Conservation (phyloP, 2,888 invertebrate species). For the Actias luna region DNA sequence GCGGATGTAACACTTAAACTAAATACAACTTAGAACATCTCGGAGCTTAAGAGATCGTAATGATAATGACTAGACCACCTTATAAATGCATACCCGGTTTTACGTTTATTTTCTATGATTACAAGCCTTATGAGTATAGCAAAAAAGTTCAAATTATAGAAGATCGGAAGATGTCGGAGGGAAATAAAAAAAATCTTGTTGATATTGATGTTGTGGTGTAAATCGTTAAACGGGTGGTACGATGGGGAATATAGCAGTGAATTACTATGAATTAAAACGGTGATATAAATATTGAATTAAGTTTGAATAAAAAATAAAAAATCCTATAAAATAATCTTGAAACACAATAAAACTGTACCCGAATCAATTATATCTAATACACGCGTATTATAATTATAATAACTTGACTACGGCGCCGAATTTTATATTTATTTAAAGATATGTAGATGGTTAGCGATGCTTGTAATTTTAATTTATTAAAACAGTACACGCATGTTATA, state of each 20-base stretch:
- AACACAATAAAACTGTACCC: no score
- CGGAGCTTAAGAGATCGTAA: constrained; percentile 19
- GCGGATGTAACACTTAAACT: constrained; percentile 28
- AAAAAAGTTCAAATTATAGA: background rate
- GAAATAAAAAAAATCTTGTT: background rate
- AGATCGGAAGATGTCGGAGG: background rate
- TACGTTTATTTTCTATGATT: background rate
- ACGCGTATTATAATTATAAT: constrained; percentile 5
- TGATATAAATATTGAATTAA: background rate
- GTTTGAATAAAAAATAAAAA: background rate
- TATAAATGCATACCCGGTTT: background rate
- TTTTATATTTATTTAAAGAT: no score
- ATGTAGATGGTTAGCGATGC: no score
- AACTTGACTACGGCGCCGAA: no score
- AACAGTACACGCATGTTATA: no score
- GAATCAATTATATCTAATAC: no score
- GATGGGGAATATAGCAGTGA: background rate
- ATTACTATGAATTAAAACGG: constrained; percentile 3
- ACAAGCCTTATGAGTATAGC: background rate
- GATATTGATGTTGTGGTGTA: background rate
- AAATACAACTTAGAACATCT: constrained; percentile 22
- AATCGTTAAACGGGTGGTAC: background rate
- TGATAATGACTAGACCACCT: constrained; percentile 20
- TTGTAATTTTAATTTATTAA: no score
- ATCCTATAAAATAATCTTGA: background rate